These are phyloP conservation scores for Oreochromis niloticus DNA, from an alignment of 2,113 vertebrate species.

Conservation along the genomic window DNA sequence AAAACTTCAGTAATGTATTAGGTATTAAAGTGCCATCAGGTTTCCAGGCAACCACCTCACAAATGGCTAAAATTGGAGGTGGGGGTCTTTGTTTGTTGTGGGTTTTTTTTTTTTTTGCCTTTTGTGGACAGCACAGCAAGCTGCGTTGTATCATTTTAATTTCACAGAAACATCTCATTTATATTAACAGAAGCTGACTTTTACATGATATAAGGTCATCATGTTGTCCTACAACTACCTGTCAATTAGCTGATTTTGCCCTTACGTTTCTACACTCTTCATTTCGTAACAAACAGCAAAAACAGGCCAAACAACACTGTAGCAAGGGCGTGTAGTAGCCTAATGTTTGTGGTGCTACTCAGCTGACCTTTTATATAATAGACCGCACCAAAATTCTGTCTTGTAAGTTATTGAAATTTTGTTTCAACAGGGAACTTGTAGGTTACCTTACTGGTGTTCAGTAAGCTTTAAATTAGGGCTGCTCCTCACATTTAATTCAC, in stretches of 20 bases:
- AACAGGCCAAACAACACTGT: not conserved
- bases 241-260: not conserved
- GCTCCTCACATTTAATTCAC: not conserved
- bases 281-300: not conserved
- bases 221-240: not conserved
- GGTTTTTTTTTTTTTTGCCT: not conserved
- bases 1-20: not conserved
- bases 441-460: not conserved
- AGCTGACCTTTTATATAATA: not conserved
- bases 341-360: not conserved
- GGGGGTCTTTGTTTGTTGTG: not conserved
- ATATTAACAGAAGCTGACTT: not conserved
- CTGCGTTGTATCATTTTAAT: rapidly evolving
- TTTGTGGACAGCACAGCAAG: not conserved
- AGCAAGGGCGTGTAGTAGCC: not conserved
- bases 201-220: not conserved
- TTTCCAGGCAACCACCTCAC: not conserved
- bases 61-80: not conserved
- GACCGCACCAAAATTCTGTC: not conserved
- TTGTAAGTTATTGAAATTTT: not conserved
- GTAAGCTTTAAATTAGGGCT: not conserved
- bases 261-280: not conserved
- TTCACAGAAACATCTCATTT: not conserved
- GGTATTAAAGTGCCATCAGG: not conserved
- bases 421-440: not conserved